Evolutionary conservation across 1,140 invertebrate genomes (phyloP).

Genomic region (Hyles euphorbiae): DNA sequence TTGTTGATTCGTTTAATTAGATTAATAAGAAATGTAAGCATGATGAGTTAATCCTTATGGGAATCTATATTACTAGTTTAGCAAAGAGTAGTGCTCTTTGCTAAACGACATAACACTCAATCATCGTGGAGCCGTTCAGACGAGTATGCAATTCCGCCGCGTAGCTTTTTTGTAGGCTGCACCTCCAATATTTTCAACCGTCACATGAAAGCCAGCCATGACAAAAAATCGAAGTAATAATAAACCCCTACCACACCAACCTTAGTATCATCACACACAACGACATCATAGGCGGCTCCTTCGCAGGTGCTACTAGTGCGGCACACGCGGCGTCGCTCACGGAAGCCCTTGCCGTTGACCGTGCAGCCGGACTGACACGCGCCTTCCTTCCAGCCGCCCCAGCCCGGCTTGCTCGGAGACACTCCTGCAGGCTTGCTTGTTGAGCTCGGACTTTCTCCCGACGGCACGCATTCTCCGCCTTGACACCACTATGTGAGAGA

Average conservation of each 20-base stretch:
- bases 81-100: too few relatives aligned
- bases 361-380: constrained; percentile 82
- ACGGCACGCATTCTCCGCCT: constrained; percentile 78
- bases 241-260: constrained; percentile 16
- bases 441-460: constrained; percentile 23
- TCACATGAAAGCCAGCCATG: too few relatives aligned
- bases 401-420: constrained; percentile 64
- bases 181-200: too few relatives aligned
- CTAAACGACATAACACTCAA: too few relatives aligned
- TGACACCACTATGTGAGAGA: constrained; percentile 76
- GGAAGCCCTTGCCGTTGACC: constrained; percentile 76
- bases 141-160: too few relatives aligned
- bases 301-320: constrained; percentile 76
- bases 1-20: too few relatives aligned
- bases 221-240: not conserved
- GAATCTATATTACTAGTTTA: too few relatives aligned
- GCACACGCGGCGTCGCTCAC: constrained; percentile 76
- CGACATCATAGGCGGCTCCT: constrained; percentile 78
- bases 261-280: constrained; percentile 80
- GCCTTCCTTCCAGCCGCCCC: constrained; percentile 79
- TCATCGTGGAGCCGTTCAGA: too few relatives aligned
- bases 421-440: constrained; percentile 5
- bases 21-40: too few relatives aligned
- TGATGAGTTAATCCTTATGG: too few relatives aligned
- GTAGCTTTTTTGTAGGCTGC: too few relatives aligned